Base-by-base conservation (phyloP, 2,888 invertebrate species). In the Tetropium fuscum region DNA sequence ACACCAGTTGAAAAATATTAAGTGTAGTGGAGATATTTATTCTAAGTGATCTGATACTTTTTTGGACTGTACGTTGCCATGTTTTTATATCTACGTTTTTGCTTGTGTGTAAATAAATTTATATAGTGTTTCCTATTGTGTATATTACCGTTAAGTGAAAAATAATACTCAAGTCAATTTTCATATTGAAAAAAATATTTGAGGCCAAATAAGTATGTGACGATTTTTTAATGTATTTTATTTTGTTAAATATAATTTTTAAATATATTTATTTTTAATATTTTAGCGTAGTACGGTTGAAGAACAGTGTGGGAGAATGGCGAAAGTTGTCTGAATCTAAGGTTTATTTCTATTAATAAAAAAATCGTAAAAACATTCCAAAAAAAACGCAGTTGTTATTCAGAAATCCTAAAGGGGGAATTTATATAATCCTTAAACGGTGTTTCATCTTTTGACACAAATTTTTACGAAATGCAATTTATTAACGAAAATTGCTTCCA, bases 141-240 rank as follows among this genome's bases (percentile, higher is more conserved):
- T 63, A 58, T 59, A 58, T 59, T 57, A 55, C 43, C 53, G 53
- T 53, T 61, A 55, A 61, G 61, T 58, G 60, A 49, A 58, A 54
- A 63, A 59, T 59, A 69, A 70, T 72, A 72, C 72, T 72, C 72
- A 70, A 63, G 68, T 68, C 68, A 68, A 65, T 68, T 67, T 63
- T 63, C 57, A 58, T 53, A 53, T 44, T 60, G 56, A 59, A 57
- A 59, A 44, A 60, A 62, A 47, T 53, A 48, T 62, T 68, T 59
- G 72, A 70, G 73, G 73, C 73, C 71, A 73, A 71, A 70, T 66
- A 69, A 60, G 60, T 65, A 65, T 57, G 60, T 67, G 66, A 66
- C 57, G 61, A 63, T 53, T 58, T 63, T 66, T 66, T 36, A 59
- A 61, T 64, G 60, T 63, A 61, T 65, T 61, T 59, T 65, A 58